phyloP scores from a whole-genome alignment of 2,888 invertebrate species.

The Noctua pronuba region DNA sequence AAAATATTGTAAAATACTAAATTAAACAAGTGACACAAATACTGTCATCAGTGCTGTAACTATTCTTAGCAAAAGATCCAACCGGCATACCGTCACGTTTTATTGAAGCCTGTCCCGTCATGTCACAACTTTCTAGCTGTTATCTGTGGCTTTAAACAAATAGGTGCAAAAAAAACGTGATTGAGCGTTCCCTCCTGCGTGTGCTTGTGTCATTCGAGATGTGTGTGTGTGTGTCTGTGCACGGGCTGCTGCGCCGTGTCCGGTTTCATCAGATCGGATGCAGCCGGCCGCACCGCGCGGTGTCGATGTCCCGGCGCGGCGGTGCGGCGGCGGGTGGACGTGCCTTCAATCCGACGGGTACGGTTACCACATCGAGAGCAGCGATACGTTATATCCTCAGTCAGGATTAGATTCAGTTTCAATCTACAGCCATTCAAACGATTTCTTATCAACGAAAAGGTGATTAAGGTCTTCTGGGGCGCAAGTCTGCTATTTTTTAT shows the following conservation, averaged over 20 bases:
- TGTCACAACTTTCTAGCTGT: constrained; percentile 42
- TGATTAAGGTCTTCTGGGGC: no score
- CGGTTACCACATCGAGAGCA: constrained; percentile 39
- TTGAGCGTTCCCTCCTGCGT: constrained; percentile 30
- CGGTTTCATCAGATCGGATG: constrained; percentile 65
- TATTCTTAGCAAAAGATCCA: no score
- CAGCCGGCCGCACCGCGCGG: constrained; percentile 53
- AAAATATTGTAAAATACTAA: no score
- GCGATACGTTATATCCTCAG: constrained; percentile 8
- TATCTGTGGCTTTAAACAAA: constrained; percentile 63
- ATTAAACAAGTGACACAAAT: no score
- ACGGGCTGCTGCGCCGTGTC: constrained; percentile 59
- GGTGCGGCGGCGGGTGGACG: constrained; percentile 21
- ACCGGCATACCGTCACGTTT: constrained; percentile 20
- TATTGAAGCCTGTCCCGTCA: constrained; percentile 18
- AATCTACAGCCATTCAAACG: background rate
- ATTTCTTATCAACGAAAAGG: background rate
- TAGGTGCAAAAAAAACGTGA: constrained; percentile 61
- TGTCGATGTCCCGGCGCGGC: constrained; percentile 54
- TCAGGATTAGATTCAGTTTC: background rate
- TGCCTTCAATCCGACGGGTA: constrained; percentile 21
- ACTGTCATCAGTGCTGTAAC: no score
- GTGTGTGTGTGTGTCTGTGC: constrained; percentile 37
- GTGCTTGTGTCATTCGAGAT: constrained; percentile 15
- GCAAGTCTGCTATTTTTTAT: no score